Base-by-base conservation (phyloP, 2,113 vertebrate genomes). In the Podarcis muralis region DNA sequence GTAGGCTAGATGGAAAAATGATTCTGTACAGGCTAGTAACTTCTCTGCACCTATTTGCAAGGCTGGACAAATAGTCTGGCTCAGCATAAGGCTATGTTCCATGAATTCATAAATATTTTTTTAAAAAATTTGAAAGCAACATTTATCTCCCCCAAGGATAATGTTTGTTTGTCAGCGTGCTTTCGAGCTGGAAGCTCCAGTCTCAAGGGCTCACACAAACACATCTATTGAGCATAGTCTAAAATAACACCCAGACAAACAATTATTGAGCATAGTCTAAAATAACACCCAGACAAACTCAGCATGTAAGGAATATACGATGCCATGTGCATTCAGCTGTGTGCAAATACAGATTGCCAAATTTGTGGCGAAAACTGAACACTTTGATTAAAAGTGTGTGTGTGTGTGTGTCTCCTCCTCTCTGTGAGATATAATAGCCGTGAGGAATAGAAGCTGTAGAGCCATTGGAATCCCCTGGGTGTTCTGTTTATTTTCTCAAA, bases 401-500 rank as follows among this genome's bases (percentile, higher is more conserved):
- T 25, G 0, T 59, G 6, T 78, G 16, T n/a, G 89, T 83, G 65
- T n/a, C 59, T 82, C n/a, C 18, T 43, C 66, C 48, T n/a, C 6
- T 75, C 86, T 1, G 3, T 18, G 62, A 66, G 69, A 48, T 85
- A 59, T 32, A 25, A 53, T 15, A 32, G 71, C 40, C 81, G 53
- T 30, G 84, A 87, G 75, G n/a, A 90, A 16, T 72, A 32, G 6
- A 13, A 37, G 23, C 57, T 22, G 4, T 69, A 6, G 66, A 86
- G 12, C 65, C 27, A 32, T 65, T 81, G 7, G 25, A 79, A 79
- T 71, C 87, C 0, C 15, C 83, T 22, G 40, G 86, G 35, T 18
- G 23, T 11, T 85, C 74, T 18, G 27, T 87, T 87, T 90, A 22
- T 76, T 92, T 91, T 88, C 86, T 92, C 6, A 1, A 57, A 2